Evolutionary conservation across 2,113 vertebrate genomes (phyloP).

Genomic region (Psilopogon haemacephalus): DNA sequence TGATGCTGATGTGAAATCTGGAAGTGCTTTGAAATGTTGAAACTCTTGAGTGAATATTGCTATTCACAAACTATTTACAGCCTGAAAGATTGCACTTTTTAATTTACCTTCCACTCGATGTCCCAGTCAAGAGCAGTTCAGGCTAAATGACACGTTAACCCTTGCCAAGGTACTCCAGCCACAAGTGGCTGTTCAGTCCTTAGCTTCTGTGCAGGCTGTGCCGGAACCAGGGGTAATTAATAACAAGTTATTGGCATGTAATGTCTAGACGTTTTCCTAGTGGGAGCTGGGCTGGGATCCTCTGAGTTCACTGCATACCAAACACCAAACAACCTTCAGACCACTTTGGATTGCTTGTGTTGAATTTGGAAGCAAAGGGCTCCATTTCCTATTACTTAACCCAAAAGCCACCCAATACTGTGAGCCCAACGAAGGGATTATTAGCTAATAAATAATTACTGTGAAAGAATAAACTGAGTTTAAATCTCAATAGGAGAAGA

Average conservation of each 20-base stretch:
- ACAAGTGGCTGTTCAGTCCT: neutral
- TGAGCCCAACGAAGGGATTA: neutral
- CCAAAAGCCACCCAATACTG: neutral
- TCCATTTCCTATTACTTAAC: conserved; percentile 34
- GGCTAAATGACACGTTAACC: neutral
- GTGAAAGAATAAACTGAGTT: conserved; percentile 9
- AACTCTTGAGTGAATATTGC: neutral
- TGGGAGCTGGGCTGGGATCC: neutral
- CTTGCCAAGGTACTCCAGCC: neutral
- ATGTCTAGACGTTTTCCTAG: conserved; percentile 40
- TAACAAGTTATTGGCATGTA: conserved; percentile 14
- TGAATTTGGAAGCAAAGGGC: neutral
- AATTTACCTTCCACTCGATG: neutral
- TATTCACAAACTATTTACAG: neutral
- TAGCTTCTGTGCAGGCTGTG: neutral
- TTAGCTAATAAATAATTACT: conserved; percentile 51
- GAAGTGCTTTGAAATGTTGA: neutral
- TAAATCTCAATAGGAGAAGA: neutral
- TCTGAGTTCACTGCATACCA: neutral
- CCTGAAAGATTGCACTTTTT: neutral
- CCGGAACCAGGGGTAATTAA: neutral
- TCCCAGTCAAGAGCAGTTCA: neutral
- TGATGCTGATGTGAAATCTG: neutral
- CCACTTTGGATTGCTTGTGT: neutral
- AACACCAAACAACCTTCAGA: neutral